phyloP scores from a whole-genome alignment of 2,888 invertebrate genomes.

The Apamea anceps region DNA sequence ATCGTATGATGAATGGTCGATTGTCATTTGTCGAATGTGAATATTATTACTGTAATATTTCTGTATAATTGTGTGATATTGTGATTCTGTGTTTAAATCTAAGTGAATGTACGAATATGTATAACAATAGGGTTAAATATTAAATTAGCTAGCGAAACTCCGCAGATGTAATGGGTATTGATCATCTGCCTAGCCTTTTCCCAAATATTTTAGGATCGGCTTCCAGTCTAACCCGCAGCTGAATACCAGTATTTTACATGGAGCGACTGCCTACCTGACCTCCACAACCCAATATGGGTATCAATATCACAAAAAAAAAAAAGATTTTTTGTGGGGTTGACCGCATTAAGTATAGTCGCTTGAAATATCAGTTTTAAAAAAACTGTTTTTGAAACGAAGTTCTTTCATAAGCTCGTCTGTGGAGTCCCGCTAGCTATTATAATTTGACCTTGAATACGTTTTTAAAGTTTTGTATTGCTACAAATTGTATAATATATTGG shows the following conservation, averaged over 20 bases:
- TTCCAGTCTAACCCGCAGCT: no score
- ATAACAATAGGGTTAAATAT: background rate
- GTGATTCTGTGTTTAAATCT: slow-evolving; percentile 17
- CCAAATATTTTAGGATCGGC: no score
- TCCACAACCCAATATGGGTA: no score
- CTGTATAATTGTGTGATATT: slow-evolving; percentile 10
- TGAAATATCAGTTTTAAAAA: no score
- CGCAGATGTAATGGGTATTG: background rate
- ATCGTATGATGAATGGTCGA: background rate
- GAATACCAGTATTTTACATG: no score
- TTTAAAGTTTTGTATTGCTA: background rate
- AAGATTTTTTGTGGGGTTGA: no score
- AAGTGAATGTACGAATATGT: slow-evolving; percentile 8
- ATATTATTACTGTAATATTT: slow-evolving; percentile 1
- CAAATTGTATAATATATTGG: slow-evolving; percentile 9
- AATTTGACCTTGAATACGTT: background rate
- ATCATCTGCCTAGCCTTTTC: no score
- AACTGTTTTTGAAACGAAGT: background rate
- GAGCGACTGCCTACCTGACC: no score
- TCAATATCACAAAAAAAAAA: no score
- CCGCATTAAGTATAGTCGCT: no score
- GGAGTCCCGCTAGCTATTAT: background rate
- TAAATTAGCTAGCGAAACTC: background rate
- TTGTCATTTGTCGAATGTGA: slow-evolving; percentile 5
- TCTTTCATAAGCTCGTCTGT: background rate